These are phyloP conservation scores for Enteromius treurensis DNA, from an alignment of 2,797 vertebrate genomes.

Conservation along the genomic window DNA sequence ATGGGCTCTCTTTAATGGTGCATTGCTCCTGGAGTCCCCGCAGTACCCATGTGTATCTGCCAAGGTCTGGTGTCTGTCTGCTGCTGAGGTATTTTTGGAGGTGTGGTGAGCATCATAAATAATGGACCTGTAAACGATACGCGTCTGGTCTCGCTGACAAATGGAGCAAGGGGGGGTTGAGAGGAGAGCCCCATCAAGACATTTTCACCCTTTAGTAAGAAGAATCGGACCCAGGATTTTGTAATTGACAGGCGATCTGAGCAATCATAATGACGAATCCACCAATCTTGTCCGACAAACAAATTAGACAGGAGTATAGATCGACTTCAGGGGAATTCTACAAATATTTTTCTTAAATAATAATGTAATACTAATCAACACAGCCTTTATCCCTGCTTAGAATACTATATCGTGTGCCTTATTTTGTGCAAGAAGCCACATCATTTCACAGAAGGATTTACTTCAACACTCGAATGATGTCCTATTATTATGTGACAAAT, in stretches of 20 bases:
- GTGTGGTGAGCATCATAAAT: constrained; percentile 61
- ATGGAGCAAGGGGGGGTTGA: constrained; percentile 64
- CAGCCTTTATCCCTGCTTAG: too few species aligned
- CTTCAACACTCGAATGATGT: too few species aligned
- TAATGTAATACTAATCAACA: too few species aligned
- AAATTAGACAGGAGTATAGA: neutral
- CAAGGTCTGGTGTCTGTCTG: constrained; percentile 60
- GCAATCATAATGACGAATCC: neutral
- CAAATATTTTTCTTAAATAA: too few species aligned
- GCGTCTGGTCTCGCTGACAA: constrained; percentile 53
- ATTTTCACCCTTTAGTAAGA: neutral
- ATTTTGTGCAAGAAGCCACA: too few species aligned
- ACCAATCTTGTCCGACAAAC: neutral
- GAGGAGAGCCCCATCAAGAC: constrained; percentile 58
- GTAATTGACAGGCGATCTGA: neutral
- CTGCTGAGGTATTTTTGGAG: constrained; percentile 57
- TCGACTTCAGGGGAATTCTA: neutral
- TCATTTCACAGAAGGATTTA: too few species aligned
- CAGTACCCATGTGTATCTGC: constrained; percentile 46
- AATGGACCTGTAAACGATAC: constrained; percentile 61
- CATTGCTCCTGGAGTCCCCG: constrained; percentile 60
- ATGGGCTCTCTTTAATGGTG: constrained; percentile 69
- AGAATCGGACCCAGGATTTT: neutral
- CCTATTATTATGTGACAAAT: too few species aligned
- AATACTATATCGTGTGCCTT: too few species aligned